Evolutionary conservation across 2,797 vertebrate species (phyloP), one percentile per base, ranked within the genome.

Genomic region (Myotis vivesi): DNA sequence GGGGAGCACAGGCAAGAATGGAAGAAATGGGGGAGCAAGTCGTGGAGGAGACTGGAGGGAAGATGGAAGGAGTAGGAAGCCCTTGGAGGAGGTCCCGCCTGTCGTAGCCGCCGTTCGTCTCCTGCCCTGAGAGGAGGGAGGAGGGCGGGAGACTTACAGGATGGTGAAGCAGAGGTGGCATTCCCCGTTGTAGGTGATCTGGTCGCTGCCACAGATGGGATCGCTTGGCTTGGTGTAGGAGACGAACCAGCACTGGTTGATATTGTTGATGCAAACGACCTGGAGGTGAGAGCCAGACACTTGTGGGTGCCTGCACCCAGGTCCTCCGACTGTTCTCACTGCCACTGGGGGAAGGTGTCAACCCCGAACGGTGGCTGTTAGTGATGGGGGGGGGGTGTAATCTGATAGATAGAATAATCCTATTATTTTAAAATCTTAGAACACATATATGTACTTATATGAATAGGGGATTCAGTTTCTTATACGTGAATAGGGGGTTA

Each of bases 121-220:
- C 69, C 68, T 53, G 41, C 38, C 30, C 33, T 41, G 38, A 66
- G 6, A 41, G 15, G 33, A 71, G 20, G 9, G 33, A 75, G 41
- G 81, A 85, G 46, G 46, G 57, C 2, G 4, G 25, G 53, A 55
- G 36, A 91, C 95, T 96, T 69, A 97, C 91, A 95, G 25, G 25
- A 95, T 53, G 46, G 23, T 17, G 38, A 10, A 94, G 71, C 93
- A 97, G 79, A 97, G 94, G 4, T 95, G 89, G 20, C 97, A 95
- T 36, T 97, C 93, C 0, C 95, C 51, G 17, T 3, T 46, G 41
- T 97, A 97, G 83, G 97, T 95, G 6, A 49, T 8, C 2, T 19
- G n/a, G 75, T 97, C 94, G n/a, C 89, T 96, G 91, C 69, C 96
- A n/a, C 97, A 97, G 71, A 95, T 44, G 22, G 44, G 80, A 23